Evolutionary conservation across 2,888 invertebrate species (phyloP), one percentile per base, ranked within the genome.

Genomic region (Apamea epomidion): DNA sequence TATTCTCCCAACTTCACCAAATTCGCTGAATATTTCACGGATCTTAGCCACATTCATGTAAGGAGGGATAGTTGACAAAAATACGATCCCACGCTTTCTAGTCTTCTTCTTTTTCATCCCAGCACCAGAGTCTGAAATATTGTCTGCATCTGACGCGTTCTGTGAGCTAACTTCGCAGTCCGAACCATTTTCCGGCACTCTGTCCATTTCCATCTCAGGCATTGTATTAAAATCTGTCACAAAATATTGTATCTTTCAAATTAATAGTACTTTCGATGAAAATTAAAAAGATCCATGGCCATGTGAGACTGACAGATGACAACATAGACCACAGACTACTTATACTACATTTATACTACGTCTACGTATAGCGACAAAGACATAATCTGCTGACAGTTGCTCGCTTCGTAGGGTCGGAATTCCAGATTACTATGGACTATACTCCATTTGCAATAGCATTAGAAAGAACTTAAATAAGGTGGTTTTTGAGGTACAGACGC

Each of bases 41-140:
- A 99, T 97, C 93, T 98, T 98, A 0, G 98, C 98, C 0, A 99
- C 99, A 92, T 98, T 99, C 99, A 99, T 99, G 88, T 98, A 98
- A 32, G 98, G 98, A 21, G 99, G 99, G 91, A 99, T 98, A 51
- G 98, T 98, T 3, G 99, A 99, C 85, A 99, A 95, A 94, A 98
- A 99, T 88, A 99, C 98, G 32, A 99, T 98, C 29, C 99, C 99
- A 86, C 98, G 97, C 95, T 99, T 99, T 83, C 97, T 98, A 68
- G 97, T 97, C 93, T 98, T 98, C 92, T 95, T 96, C 84, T 93
- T 94, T 60, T 76, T 82, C 29, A 84, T 62, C 29, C 75, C 82
- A 86, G 91, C 91, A 69, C 80, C 85, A 32, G 90, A 82, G n/a
- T 86, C 89, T 3, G 91, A 90, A 80, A 86, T 88, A 67, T 88